Conservation (phyloP, 2,113 vertebrate genomes). For the Tragelaphus strepsiceros region DNA sequence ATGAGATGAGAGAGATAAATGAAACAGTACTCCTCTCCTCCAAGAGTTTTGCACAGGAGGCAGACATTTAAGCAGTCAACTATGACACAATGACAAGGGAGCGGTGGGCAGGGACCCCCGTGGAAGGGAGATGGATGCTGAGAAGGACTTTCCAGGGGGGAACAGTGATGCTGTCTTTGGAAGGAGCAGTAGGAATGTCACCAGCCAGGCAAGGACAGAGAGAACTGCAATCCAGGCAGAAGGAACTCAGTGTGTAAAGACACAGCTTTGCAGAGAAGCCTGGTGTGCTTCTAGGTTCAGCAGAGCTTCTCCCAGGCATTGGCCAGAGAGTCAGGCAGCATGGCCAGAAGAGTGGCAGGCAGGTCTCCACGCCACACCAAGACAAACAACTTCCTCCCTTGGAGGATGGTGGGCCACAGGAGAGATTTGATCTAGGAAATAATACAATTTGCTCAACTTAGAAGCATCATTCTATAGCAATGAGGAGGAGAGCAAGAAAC, state of each 20-base stretch:
- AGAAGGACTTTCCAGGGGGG: background rate
- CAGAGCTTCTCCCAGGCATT: background rate
- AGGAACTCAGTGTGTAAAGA: background rate
- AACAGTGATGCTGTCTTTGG: no score
- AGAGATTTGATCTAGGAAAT: background rate
- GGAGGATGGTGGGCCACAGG: background rate
- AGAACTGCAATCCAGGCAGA: background rate
- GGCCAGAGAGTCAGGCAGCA: background rate
- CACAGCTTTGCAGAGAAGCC: background rate
- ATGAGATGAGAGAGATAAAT: background rate
- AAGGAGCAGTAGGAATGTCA: background rate
- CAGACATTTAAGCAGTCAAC: background rate
- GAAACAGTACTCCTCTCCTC: background rate
- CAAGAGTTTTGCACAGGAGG: background rate
- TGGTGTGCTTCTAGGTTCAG: background rate
- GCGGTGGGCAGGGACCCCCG: background rate
- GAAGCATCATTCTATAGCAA: background rate
- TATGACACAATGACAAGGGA: background rate
- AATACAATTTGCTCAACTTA: background rate
- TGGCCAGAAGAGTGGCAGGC: background rate
- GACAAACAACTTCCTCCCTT: background rate
- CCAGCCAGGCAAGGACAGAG: background rate
- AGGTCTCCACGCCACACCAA: background rate
- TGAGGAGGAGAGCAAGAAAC: background rate
- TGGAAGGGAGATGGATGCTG: background rate